Conservation (phyloP, 2,113 vertebrate genomes). For the Tupaia tana region DNA sequence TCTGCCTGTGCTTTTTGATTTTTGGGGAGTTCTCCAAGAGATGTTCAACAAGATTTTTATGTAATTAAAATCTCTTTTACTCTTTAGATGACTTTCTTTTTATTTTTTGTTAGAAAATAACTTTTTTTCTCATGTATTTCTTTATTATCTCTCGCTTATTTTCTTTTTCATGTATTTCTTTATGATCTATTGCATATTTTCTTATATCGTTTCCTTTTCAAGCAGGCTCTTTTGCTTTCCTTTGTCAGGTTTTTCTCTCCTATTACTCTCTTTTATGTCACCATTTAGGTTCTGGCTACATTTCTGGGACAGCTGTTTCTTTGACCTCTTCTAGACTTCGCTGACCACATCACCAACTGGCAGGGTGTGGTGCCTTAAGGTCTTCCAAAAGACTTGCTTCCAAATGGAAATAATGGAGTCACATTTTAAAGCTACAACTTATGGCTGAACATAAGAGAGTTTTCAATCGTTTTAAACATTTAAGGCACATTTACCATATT, state of each 20-base stretch:
- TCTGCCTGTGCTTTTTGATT: constrained; percentile 57
- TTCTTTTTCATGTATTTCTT: not conserved
- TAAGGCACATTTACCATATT: not conserved
- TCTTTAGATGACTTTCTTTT: constrained; percentile 45
- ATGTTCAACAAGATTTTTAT: not conserved
- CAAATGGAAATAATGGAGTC: constrained; percentile 60
- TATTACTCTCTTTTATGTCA: not conserved
- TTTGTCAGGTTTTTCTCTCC: not conserved
- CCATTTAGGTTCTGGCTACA: constrained; percentile 30
- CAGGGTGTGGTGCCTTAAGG: constrained; percentile 49
- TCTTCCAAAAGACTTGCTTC: constrained; percentile 55
- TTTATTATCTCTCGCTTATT: not conserved
- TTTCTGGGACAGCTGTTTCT: constrained; percentile 62
- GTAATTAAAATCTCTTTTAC: constrained; percentile 58
- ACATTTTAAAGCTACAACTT: constrained; percentile 59
- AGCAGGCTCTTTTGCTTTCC: not conserved
- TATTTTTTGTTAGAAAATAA: constrained; percentile 6
- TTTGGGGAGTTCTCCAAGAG: not conserved
- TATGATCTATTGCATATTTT: not conserved
- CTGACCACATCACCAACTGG: constrained; percentile 69
- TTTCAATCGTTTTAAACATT: constrained; percentile 29
- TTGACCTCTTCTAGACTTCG: constrained; percentile 38
- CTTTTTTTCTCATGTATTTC: not conserved
- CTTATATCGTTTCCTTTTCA: not conserved
- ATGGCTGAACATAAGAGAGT: constrained; percentile 7